Evolutionary conservation across 2,113 vertebrate genomes (phyloP), one percentile per base, ranked within the genome.

Genomic region (Chloebia gouldiae): DNA sequence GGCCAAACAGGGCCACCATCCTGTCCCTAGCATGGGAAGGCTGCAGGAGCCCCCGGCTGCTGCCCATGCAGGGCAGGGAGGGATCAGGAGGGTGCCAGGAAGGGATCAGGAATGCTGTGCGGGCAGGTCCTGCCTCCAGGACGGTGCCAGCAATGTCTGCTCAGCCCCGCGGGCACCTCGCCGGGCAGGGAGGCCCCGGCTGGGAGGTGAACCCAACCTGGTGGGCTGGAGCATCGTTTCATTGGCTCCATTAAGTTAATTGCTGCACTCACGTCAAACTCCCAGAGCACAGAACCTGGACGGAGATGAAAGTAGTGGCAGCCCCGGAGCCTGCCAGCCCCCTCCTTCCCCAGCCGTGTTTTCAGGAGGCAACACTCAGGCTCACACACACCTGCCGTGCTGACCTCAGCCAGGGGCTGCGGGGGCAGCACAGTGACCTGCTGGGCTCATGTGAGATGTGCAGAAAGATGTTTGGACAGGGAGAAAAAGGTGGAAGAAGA

Each of bases 241-340:
- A 69, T 85, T 95, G 88, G 82, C 68, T 82, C 92, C 77, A 93
- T 96, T 96, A 95, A 95, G 40, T 95, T 86, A 94, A 96, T 91
- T 94, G 88, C 73, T 13, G 7, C 0, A 7, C 79, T 94, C 92
- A 3, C 28, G 19, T 95, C 93, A 93, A 78, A 73, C 15, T 77
- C 45, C 54, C 37, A 30, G 63, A 87, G 84, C 9, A 9, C 77
- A 71, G 88, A 95, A 71, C n/a, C 90, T 96, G 96, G 94, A 88
- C 1, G 11, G 81, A 94, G 93, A 94, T 97, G 93, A 96, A 97
- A 96, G 94, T 47, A 22, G 91, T 30, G 28, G 21, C 25, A 39
- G 75, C 37, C 66, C 63, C 6, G 28, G 50, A 73, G 64, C 4
- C 3, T 18, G 12, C 61, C 66, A 60, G 64, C 69, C 44, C 59